Evolutionary conservation across 2,888 invertebrate species (phyloP).

Genomic region (Dolichomitus sp.): DNA sequence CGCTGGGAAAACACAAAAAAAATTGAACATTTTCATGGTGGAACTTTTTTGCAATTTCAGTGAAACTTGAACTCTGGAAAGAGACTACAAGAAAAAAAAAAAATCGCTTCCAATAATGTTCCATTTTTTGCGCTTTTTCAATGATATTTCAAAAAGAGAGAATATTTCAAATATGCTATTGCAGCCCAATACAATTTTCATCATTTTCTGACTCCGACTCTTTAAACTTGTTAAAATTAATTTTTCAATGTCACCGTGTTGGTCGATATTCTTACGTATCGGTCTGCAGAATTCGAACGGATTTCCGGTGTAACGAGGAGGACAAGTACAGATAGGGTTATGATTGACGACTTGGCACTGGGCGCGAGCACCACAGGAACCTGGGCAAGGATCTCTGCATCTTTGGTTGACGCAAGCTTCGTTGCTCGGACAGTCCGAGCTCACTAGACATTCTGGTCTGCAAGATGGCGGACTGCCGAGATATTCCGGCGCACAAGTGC

Average conservation of each 20-base stretch:
- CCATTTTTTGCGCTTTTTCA: too few relatives aligned
- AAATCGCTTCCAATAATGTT: too few relatives aligned
- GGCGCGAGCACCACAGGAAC: slow-evolving; percentile 88
- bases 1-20: too few relatives aligned
- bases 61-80: too few relatives aligned
- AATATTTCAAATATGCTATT: too few relatives aligned
- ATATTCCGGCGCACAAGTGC: slow-evolving; percentile 89
- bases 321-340: slow-evolving; percentile 90
- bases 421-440: slow-evolving; percentile 89
- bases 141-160: too few relatives aligned
- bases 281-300: slow-evolving; percentile 87
- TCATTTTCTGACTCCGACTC: background rate
- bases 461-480: slow-evolving; percentile 90
- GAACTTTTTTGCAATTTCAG: too few relatives aligned
- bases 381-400: slow-evolving; percentile 89
- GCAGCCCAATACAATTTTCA: background rate
- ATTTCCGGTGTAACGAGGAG: slow-evolving; percentile 88
- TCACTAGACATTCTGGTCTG: slow-evolving; percentile 90
- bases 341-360: slow-evolving; percentile 90
- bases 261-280: slow-evolving; percentile 87
- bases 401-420: slow-evolving; percentile 90
- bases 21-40: too few relatives aligned
- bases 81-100: too few relatives aligned
- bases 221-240: background rate
- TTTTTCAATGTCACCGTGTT: background rate